Conservation (phyloP, 2,888 invertebrate species). For the Myopa tessellatipennis region DNA sequence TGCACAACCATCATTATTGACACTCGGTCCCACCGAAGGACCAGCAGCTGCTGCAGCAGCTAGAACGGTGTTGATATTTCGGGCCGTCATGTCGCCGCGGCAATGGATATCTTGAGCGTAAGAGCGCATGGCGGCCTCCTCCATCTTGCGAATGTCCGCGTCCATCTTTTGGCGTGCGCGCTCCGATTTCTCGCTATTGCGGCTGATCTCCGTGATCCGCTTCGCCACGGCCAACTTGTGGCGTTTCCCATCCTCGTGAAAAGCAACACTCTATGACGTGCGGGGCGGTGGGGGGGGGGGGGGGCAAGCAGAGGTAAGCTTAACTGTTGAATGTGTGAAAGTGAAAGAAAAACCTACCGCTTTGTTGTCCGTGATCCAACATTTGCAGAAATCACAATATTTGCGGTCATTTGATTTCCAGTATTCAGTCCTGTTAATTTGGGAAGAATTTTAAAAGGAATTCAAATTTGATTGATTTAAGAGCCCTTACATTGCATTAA, state of each 20-base stretch:
- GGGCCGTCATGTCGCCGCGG: conserved; percentile 64
- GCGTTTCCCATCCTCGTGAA: conserved; percentile 92
- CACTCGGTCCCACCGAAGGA: conserved; percentile 58
- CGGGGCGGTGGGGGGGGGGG: no score
- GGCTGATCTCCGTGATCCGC: conserved; percentile 84
- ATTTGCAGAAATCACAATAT: conserved; percentile 97
- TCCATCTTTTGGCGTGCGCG: conserved; percentile 83
- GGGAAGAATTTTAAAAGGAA: no score
- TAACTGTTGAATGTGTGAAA: background rate
- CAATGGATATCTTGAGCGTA: conserved; percentile 83
- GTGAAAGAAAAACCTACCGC: conserved; percentile 72
- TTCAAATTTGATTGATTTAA: no score
- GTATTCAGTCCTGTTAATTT: conserved; percentile 83
- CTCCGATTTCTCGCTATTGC: conserved; percentile 83
- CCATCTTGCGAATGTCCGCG: conserved; percentile 86
- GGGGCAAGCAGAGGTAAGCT: no score
- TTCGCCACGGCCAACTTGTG: conserved; percentile 93
- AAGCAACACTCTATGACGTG: conserved; percentile 89
- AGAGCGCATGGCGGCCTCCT: conserved; percentile 88
- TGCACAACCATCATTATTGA: conserved; percentile 58
- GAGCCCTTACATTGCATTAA: no score
- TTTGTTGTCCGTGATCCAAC: conserved; percentile 98
- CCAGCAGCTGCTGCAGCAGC: conserved; percentile 72
- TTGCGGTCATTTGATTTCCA: conserved; percentile 97
- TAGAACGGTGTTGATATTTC: conserved; percentile 60